A percentile compares a stretch with the other conserved stretches of the same genome.
phyloP scores from a whole-genome alignment of 1,140 invertebrate genomes.

The Heliconius nattereri region DNA sequence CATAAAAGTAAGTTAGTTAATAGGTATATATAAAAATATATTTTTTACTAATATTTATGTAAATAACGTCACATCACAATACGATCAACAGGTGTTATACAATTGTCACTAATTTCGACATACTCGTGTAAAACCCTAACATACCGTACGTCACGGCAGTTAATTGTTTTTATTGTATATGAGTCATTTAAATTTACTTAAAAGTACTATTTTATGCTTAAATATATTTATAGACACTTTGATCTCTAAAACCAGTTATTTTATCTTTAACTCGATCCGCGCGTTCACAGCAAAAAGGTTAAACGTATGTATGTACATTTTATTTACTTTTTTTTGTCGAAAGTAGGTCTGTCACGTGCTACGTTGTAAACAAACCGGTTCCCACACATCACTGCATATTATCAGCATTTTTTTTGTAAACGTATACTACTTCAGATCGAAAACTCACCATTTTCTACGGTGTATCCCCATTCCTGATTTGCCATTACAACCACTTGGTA shows the following conservation, averaged over 20 bases:
- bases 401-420: slow-evolving; percentile 30
- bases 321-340: slow-evolving; percentile 25
- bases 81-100: slow-evolving; percentile 40
- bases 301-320: slow-evolving; percentile 6
- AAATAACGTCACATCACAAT: background rate
- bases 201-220: background rate
- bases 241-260: slow-evolving; percentile 18
- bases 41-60: too few species aligned
- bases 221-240: slow-evolving; percentile 31
- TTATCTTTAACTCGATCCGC: slow-evolving; percentile 2
- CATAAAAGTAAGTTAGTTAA: too few species aligned
- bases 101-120: slow-evolving; percentile 42
- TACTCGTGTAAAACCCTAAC: slow-evolving; percentile 35
- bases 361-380: slow-evolving; percentile 77
- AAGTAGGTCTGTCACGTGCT: slow-evolving; percentile 63
- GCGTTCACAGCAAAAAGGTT: slow-evolving; percentile 18
- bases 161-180: slow-evolving; percentile 31
- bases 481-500: slow-evolving; percentile 56
- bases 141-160: slow-evolving; percentile 32
- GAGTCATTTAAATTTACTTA: slow-evolving; percentile 35
- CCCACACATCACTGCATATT: slow-evolving; percentile 45
- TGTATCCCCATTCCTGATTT: slow-evolving; percentile 78
- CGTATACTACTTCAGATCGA: slow-evolving; percentile 35
- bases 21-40: background rate
- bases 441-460: slow-evolving; percentile 77